phyloP scores from a whole-genome alignment of 2,888 invertebrate species.

The Antheraea yamamai region DNA sequence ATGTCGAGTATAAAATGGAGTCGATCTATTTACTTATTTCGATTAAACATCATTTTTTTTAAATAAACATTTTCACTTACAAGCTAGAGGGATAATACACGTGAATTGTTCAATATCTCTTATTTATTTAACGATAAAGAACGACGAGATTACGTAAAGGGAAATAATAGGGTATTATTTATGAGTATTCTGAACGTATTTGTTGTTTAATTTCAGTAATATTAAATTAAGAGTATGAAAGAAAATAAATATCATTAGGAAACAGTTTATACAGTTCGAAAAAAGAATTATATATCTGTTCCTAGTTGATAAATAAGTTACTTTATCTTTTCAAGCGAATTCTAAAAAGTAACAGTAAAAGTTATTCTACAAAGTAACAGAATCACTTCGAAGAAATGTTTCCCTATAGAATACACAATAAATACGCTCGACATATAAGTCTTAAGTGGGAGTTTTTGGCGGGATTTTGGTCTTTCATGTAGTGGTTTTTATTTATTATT shows the following conservation, averaged over 20 bases:
- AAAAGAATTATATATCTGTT: too few relatives aligned
- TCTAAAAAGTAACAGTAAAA: too few relatives aligned
- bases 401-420: background rate
- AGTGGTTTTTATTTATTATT: too few relatives aligned
- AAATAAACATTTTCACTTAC: constrained; percentile 16
- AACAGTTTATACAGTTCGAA: too few relatives aligned
- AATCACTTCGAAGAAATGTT: too few relatives aligned
- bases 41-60: background rate
- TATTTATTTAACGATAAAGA: background rate
- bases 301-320: too few relatives aligned
- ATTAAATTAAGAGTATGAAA: too few relatives aligned
- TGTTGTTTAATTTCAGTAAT: background rate
- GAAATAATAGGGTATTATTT: constrained; percentile 29
- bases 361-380: too few relatives aligned
- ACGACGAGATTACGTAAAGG: constrained; percentile 18
- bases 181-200: constrained; percentile 15
- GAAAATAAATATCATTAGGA: too few relatives aligned
- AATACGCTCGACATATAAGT: background rate
- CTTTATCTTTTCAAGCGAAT: too few relatives aligned
- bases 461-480: too few relatives aligned
- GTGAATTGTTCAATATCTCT: background rate
- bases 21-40: background rate
- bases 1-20: background rate
- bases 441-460: too few relatives aligned
- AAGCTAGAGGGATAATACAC: constrained; percentile 1